These are phyloP conservation scores for Danio tinwini DNA, from an alignment of 2,797 vertebrate genomes.

Conservation along the genomic window DNA sequence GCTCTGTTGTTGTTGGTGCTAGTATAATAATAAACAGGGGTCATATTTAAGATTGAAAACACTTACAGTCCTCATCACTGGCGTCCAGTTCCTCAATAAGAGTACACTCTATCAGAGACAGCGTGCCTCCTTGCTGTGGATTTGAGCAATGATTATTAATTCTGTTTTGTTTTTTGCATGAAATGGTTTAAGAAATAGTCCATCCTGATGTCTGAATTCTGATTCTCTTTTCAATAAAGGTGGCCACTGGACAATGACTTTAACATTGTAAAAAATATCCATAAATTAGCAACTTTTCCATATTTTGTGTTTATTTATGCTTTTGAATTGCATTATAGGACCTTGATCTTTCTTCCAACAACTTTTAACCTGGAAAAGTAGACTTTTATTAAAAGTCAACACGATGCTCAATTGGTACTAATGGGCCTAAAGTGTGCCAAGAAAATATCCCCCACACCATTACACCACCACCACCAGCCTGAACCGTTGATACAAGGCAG, in stretches of 20 bases:
- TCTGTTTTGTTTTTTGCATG: neutral
- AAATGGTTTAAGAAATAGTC: too few species aligned
- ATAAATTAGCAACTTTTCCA: too few species aligned
- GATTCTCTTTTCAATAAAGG: neutral
- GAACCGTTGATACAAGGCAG: too few species aligned
- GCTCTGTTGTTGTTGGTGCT: neutral
- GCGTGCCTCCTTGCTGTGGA: slow-evolving; percentile 92
- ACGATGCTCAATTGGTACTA: too few species aligned
- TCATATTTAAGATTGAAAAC: slow-evolving; percentile 67
- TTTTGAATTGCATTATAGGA: too few species aligned
- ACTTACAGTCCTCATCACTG: slow-evolving; percentile 95
- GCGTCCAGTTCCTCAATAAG: slow-evolving; percentile 92
- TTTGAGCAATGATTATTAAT: slow-evolving; percentile 18
- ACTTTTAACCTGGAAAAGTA: too few species aligned
- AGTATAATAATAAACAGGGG: neutral
- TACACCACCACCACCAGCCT: too few species aligned
- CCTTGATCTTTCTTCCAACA: too few species aligned
- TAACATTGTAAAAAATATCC: neutral
- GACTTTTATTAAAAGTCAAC: too few species aligned
- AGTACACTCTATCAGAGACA: slow-evolving; percentile 95
- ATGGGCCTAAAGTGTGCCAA: too few species aligned
- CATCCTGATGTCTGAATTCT: neutral
- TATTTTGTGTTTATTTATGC: too few species aligned
- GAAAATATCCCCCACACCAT: too few species aligned
- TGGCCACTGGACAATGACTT: neutral